Percentiles rank a stretch among this genome's conserved stretches.
Conservation (phyloP, 2,797 vertebrate genomes). For the Eulemur coronatus region DNA sequence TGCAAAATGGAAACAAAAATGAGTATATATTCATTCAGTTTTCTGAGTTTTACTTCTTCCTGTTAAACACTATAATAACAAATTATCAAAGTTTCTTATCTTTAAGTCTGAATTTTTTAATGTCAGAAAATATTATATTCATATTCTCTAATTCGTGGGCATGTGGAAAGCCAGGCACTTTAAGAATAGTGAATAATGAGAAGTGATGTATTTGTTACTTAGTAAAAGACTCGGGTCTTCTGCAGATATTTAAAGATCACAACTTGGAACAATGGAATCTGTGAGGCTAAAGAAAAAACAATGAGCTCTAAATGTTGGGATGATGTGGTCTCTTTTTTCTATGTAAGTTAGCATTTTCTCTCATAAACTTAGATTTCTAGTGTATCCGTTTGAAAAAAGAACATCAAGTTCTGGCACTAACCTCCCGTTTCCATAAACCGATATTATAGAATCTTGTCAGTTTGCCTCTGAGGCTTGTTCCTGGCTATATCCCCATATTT, state of each 20-base stretch:
- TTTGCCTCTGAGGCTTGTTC: not conserved
- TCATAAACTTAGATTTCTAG: not conserved
- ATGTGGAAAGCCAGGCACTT: not conserved
- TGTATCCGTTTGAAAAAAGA: not conserved
- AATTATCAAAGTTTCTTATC: not conserved
- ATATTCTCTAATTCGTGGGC: not conserved
- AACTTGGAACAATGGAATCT: not conserved
- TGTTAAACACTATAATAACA: not conserved
- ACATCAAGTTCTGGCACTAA: not conserved
- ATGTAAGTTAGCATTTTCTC: not conserved
- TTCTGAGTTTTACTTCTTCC: not conserved
- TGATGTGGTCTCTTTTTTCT: not conserved
- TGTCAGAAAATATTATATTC: not conserved
- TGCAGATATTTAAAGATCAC: too few species aligned
- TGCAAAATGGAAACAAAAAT: not conserved
- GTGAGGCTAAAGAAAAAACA: not conserved
- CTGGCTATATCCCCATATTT: not conserved
- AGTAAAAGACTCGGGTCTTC: not conserved
- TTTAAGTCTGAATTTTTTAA: not conserved
- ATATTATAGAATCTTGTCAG: rapidly evolving
- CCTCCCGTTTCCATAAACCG: not conserved
- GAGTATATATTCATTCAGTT: not conserved
- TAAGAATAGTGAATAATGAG: not conserved
- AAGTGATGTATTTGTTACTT: not conserved
- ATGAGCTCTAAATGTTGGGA: too few species aligned